Base-by-base conservation (phyloP, 1,140 invertebrate genomes). In the Calliopsis andreniformis region DNA sequence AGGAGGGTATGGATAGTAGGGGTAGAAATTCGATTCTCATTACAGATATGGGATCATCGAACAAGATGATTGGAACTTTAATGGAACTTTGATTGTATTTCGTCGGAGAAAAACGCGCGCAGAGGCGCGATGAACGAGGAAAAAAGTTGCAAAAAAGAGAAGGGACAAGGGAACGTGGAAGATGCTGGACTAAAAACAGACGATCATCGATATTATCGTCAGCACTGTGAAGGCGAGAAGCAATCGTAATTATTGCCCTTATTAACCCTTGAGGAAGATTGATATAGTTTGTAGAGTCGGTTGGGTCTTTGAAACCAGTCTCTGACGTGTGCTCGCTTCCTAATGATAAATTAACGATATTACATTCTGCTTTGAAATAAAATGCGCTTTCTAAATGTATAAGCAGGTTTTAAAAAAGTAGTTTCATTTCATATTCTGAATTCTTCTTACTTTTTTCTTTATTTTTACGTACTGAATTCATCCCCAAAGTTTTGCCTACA, bases 11-110 rank as follows among this genome's bases (percentile, higher is more conserved):
- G 16, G 30, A n/a, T 35, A 7, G 49, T 1, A 16, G 18, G 32
- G 56, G 42, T 30, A 73, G 67, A 69, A 80, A 77, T 69, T 83
- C 80, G 83, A 86, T 87, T 84, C 77, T 87, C 79, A 86, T 88
- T 85, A 85, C 76, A 86, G 84, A 87, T 88, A 86, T 53, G 77
- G 59, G 78, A 67, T 51, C 28, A 39, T 28, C 63, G 76, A 83
- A 64, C 61, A 77, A 77, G 85, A 71, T 35, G 77, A 79, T 82
- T 78, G 77, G 78, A 80, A 78, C 83, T 84, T 84, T 84, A 84
- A 84, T 84, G 45, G 63, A 51, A 23, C 35, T 39, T 49, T 70
- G 69, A 84, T 84, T 84, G 80, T 70, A 80, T 70, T 67, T 61
- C 71, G 76, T 58, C 47, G 76, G 72, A 76, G 76, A 82, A 76